Percentiles rank a stretch among this genome's conserved stretches.
phyloP scores from a whole-genome alignment of 2,113 vertebrate genomes.

The Rhinolophus sinicus region DNA sequence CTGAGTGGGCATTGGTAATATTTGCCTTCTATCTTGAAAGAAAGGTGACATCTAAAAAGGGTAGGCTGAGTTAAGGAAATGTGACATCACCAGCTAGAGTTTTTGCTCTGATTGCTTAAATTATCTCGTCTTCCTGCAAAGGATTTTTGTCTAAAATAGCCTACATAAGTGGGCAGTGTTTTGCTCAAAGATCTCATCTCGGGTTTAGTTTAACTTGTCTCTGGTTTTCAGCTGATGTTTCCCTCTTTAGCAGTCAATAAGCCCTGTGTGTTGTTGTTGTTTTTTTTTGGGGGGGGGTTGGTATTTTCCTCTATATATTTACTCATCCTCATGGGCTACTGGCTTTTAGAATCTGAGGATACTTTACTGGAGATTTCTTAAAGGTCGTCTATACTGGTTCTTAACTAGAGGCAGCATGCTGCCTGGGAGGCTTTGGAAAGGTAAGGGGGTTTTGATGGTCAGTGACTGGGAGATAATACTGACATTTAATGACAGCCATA shows the following conservation, averaged over 20 bases:
- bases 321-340: not conserved
- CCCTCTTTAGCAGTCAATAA: not conserved
- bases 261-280: not conserved
- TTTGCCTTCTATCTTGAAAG: slow-evolving; percentile 39
- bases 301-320: not conserved
- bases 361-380: not conserved
- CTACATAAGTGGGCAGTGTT: not conserved
- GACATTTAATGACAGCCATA: not conserved
- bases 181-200: not conserved
- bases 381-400: not conserved
- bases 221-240: not conserved
- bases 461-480: not conserved
- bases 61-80: not conserved
- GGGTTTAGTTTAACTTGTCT: slow-evolving; percentile 2
- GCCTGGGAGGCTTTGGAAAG: not conserved
- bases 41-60: not conserved
- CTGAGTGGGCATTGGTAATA: not conserved
- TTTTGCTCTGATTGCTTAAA: not conserved
- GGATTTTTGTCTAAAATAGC: slow-evolving; percentile 27
- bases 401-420: not conserved
- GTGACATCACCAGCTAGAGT: not conserved
- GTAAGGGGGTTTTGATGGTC: not conserved
- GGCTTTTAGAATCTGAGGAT: not conserved
- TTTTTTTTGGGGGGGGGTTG: too few relatives aligned
- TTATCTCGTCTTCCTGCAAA: slow-evolving; percentile 10